phyloP scores from a whole-genome alignment of 2,113 vertebrate species.

The Bos indicus region DNA sequence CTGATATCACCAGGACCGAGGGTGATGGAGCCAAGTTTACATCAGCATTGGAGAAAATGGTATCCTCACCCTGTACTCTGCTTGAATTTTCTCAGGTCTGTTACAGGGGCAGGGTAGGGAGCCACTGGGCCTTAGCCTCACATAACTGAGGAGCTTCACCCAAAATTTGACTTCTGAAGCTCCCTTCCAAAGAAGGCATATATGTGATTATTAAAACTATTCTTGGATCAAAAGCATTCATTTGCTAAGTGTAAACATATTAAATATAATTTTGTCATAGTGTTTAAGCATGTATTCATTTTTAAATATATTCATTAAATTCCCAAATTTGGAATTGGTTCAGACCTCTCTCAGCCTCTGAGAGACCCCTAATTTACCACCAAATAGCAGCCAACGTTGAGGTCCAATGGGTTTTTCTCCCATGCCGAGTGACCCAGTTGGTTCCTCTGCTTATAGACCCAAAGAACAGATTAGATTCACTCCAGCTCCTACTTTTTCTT shows the following conservation, averaged over 20 bases:
- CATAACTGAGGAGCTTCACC: background rate
- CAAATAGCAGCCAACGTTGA: background rate
- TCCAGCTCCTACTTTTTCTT: background rate
- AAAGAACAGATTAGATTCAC: background rate
- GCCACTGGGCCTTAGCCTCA: background rate
- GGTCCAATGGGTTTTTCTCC: conserved; percentile 3
- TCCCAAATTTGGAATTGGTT: conserved; percentile 19
- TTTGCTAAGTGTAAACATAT: conserved; percentile 13
- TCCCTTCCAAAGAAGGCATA: background rate
- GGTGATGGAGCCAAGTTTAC: background rate
- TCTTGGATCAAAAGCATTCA: conserved; percentile 14
- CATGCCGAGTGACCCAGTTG: background rate
- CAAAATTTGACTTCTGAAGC: background rate
- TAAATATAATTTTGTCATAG: background rate
- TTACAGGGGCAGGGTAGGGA: background rate
- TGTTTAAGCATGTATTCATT: conserved; percentile 17
- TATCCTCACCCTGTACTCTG: background rate
- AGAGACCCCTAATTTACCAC: background rate
- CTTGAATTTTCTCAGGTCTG: background rate
- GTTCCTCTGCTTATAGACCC: background rate
- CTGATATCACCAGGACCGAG: background rate
- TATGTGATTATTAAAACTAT: background rate
- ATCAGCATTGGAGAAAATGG: background rate
- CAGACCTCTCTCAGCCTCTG: background rate
- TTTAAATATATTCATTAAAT: background rate